Evolutionary conservation across 2,797 vertebrate species (phyloP).

Genomic region (Uromys caudimaculatus): DNA sequence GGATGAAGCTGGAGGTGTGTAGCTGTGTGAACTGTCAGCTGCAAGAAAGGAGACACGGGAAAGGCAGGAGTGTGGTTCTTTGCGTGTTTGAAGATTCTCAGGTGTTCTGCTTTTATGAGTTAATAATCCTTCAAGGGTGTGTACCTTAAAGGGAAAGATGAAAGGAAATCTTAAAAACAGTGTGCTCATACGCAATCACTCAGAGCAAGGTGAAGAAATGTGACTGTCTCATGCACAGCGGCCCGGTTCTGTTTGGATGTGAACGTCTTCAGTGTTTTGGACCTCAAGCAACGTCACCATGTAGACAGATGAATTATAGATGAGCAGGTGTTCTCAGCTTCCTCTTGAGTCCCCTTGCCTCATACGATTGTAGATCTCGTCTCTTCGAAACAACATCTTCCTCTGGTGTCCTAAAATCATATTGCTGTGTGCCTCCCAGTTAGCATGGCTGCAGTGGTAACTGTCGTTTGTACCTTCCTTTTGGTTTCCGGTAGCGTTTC

Average conservation of each 20-base stretch:
- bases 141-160: neutral
- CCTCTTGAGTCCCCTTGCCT: slow-evolving; percentile 50
- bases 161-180: slow-evolving; percentile 24
- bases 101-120: slow-evolving; percentile 12
- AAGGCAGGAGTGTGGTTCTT: neutral
- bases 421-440: neutral
- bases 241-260: neutral
- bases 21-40: neutral
- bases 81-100: neutral
- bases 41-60: slow-evolving; percentile 37
- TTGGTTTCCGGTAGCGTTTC: neutral
- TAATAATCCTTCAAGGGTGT: slow-evolving; percentile 29
- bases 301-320: slow-evolving; percentile 38
- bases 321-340: slow-evolving; percentile 30
- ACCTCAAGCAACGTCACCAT: neutral
- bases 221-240: neutral
- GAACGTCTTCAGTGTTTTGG: slow-evolving; percentile 25
- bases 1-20: neutral
- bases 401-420: neutral
- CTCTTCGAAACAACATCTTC: slow-evolving; percentile 47
- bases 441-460: neutral
- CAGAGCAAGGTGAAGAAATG: slow-evolving; percentile 32
- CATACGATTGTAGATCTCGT: neutral
- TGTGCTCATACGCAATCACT: neutral
- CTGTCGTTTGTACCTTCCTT: neutral